phyloP scores from a whole-genome alignment of 2,888 invertebrate species.

The Tipula lateralis region DNA sequence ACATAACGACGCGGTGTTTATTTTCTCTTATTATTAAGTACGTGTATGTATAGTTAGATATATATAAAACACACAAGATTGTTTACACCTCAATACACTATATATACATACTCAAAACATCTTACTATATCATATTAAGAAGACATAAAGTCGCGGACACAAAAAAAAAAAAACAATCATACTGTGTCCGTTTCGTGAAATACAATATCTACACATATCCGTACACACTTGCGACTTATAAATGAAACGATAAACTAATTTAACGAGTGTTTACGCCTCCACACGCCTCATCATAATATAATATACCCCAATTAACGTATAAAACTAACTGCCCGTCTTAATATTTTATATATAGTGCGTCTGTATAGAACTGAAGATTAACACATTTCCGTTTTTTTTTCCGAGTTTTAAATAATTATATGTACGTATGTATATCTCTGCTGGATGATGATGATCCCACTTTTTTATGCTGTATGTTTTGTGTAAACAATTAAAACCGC shows the following conservation, averaged over 20 bases:
- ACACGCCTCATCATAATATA: not conserved
- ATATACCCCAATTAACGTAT: not conserved
- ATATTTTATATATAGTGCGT: not conserved
- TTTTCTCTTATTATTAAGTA: not conserved
- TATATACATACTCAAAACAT: not conserved
- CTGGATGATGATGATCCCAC: not conserved
- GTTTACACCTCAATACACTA: not conserved
- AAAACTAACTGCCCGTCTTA: not conserved
- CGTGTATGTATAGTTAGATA: no score
- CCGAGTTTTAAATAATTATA: not conserved
- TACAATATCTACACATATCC: not conserved
- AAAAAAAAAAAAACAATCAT: not conserved
- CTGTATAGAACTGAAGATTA: not conserved
- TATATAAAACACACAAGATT: not conserved
- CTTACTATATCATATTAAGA: not conserved
- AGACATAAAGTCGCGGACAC: not conserved
- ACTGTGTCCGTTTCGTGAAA: not conserved
- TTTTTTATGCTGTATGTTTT: not conserved
- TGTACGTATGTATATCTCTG: not conserved
- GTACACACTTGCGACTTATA: not conserved
- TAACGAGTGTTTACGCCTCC: not conserved
- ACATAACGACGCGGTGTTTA: not conserved
- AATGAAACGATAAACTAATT: not conserved
- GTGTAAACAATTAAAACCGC: constrained; percentile 1
- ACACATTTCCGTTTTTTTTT: constrained; percentile 24